Evolutionary conservation across 2,888 invertebrate species (phyloP).

Genomic region (Caenorhabditis auriculariae): DNA sequence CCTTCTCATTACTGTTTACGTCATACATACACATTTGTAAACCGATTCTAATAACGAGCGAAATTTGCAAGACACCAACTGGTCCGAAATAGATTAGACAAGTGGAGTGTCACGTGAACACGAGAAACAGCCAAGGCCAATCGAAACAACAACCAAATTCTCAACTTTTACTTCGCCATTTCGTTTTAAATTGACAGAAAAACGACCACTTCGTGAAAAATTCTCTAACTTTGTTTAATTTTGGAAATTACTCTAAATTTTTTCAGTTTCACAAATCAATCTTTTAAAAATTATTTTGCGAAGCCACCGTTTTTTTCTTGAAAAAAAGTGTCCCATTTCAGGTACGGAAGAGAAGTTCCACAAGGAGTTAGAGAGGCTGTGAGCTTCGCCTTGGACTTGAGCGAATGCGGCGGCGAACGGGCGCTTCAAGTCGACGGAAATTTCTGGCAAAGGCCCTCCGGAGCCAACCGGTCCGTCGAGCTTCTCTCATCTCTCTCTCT

Average conservation of each 20-base stretch:
- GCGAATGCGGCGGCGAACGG: constrained; percentile 30
- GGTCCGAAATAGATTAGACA: too few relatives aligned
- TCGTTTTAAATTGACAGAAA: background rate
- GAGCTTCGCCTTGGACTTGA: constrained; percentile 28
- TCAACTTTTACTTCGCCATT: constrained; percentile 1
- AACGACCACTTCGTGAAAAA: too few relatives aligned
- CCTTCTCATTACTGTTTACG: too few relatives aligned
- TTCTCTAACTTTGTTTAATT: constrained; percentile 1
- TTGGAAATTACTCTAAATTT: background rate
- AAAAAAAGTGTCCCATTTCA: constrained; percentile 9
- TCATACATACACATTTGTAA: too few relatives aligned
- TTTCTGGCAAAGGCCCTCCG: constrained; percentile 35
- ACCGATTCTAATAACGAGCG: too few relatives aligned
- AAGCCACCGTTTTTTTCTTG: background rate
- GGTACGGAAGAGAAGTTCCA: constrained; percentile 32
- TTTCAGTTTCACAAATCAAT: background rate
- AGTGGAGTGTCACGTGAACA: too few relatives aligned
- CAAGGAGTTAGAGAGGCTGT: constrained; percentile 33
- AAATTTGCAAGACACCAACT: too few relatives aligned
- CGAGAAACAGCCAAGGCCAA: too few relatives aligned
- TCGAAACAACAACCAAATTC: too few relatives aligned
- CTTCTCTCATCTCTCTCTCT: background rate
- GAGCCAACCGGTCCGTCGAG: constrained; percentile 10
- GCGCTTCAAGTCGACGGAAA: constrained; percentile 25
- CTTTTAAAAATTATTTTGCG: too few relatives aligned